Evolutionary conservation across 2,113 vertebrate genomes (phyloP).

Genomic region (Strix aluco): DNA sequence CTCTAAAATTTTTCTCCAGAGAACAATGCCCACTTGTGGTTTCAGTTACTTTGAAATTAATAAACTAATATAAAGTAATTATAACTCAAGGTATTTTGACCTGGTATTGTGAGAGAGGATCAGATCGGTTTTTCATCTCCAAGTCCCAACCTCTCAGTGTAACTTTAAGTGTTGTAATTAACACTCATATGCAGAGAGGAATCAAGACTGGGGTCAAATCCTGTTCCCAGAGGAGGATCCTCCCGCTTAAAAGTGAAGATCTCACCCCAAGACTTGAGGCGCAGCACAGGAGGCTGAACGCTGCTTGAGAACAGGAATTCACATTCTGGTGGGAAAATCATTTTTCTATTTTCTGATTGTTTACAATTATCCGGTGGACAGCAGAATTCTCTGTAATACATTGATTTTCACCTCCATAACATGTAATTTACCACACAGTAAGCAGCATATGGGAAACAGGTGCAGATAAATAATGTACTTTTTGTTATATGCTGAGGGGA

Average conservation of each 20-base stretch:
- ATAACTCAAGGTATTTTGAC: background rate
- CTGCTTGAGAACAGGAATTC: background rate
- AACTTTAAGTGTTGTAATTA: background rate
- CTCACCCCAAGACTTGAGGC: background rate
- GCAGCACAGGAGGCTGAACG: background rate
- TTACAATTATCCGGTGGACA: background rate
- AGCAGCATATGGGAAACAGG: background rate
- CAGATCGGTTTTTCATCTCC: background rate
- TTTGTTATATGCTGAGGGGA: background rate
- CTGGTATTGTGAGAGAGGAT: background rate
- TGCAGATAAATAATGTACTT: background rate
- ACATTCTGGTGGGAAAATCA: accelerated
- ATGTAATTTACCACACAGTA: background rate
- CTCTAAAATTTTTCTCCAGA: background rate
- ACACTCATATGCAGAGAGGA: background rate
- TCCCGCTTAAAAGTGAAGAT: background rate
- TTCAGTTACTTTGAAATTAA: background rate
- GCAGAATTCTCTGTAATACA: background rate
- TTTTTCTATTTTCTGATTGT: accelerated
- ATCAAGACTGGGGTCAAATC: background rate
- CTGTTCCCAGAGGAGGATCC: background rate
- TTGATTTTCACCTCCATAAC: background rate
- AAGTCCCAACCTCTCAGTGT: background rate
- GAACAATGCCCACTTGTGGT: background rate
- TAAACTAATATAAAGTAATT: background rate